phyloP scores from a whole-genome alignment of 2,888 invertebrate genomes.

The Calameuta idolon region DNA sequence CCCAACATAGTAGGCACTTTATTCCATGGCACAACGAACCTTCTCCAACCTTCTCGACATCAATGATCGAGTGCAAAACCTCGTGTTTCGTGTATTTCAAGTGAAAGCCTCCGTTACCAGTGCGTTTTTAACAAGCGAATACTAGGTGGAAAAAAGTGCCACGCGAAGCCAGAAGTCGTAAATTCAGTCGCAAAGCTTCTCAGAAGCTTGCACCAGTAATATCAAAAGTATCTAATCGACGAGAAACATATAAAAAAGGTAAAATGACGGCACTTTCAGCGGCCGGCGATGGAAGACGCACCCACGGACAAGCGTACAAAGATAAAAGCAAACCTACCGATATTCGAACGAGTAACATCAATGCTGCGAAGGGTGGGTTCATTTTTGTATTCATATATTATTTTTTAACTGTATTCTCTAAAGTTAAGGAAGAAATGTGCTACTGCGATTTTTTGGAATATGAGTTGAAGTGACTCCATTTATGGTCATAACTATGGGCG shows the following conservation, averaged over 20 bases:
- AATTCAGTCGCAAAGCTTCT: not conserved
- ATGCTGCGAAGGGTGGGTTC: slow-evolving; percentile 93
- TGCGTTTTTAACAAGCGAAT: not conserved
- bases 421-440: not conserved
- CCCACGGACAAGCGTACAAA: slow-evolving; percentile 77
- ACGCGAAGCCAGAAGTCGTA: not conserved
- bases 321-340: slow-evolving; percentile 95
- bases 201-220: not conserved
- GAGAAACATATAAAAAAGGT: slow-evolving; percentile 19
- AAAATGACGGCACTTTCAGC: slow-evolving; percentile 68
- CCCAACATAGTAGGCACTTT: not conserved
- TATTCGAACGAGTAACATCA: slow-evolving; percentile 94
- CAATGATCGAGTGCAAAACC: not conserved
- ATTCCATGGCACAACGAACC: not conserved
- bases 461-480: slow-evolving; percentile 29
- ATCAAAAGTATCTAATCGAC: not conserved
- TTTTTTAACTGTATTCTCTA: not conserved
- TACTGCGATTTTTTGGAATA: not conserved
- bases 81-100: not conserved
- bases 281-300: slow-evolving; percentile 66
- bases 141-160: not conserved
- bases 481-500: slow-evolving; percentile 36
- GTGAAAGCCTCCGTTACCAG: not conserved
- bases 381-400: slow-evolving; percentile 5
- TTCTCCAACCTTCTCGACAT: not conserved